A percentile compares a stretch with the other conserved stretches of the same genome.
These are phyloP conservation scores for Pocillopora damicornis DNA, from an alignment of 64 coral and sea anemone genomes.

Conservation along the genomic window DNA sequence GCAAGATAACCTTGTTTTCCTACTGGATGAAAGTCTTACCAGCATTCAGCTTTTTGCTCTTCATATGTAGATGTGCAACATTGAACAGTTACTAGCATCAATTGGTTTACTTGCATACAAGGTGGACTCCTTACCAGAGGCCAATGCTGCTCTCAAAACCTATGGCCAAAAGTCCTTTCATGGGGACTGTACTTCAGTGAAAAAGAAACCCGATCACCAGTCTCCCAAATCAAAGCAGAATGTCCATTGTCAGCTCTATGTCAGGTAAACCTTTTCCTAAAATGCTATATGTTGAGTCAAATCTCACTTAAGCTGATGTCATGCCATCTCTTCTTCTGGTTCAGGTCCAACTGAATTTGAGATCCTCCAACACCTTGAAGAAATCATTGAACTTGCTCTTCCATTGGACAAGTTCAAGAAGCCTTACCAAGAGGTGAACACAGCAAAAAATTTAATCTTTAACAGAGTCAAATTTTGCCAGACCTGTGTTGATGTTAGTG, in stretches of 20 bases:
- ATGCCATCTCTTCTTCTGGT: background rate
- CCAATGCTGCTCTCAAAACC: conserved; percentile 1
- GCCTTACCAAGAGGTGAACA: background rate
- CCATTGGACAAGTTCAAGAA: conserved; percentile 31
- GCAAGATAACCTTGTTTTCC: conserved; percentile 57
- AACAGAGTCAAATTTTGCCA: conserved; percentile 34
- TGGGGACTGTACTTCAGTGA: conserved; percentile 11
- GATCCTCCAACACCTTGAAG: conserved; percentile 19
- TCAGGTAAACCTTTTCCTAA: conserved; percentile 22
- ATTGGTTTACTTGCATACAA: conserved; percentile 33
- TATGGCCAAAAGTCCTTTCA: conserved; percentile 39
- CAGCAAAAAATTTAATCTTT: conserved; percentile 7
- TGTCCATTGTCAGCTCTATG: conserved; percentile 17
- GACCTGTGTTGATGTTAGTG: background rate
- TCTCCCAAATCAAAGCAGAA: conserved; percentile 17
- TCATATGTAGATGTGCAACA: conserved; percentile 62
- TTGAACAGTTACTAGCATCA: conserved; percentile 34
- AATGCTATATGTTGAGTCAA: background rate
- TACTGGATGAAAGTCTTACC: conserved; percentile 58
- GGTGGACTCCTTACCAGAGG: conserved; percentile 15
- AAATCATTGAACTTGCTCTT: background rate
- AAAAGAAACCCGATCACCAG: conserved; percentile 21
- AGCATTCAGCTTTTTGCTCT: conserved; percentile 54
- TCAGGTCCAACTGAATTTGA: conserved; percentile 25
- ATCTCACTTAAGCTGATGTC: background rate